These are phyloP conservation scores for Nomada flava DNA, from an alignment of 2,888 invertebrate genomes.

Conservation along the genomic window DNA sequence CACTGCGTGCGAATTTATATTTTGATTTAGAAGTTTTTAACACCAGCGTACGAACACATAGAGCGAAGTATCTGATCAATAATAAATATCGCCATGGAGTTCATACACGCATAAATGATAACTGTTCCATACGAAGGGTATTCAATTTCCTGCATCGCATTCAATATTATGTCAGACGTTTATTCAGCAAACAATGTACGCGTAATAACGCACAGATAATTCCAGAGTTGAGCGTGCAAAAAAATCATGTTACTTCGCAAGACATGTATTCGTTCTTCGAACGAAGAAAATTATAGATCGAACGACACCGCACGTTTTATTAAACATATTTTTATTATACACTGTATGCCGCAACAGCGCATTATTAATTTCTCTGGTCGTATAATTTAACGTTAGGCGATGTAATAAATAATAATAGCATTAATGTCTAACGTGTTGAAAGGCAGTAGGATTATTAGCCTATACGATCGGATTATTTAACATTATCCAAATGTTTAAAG, in stretches of 20 bases:
- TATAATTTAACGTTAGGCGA: too few species aligned
- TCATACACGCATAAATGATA: conserved; percentile 65
- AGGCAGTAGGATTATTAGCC: too few species aligned
- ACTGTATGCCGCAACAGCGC: too few species aligned
- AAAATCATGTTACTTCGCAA: not conserved
- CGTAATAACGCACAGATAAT: conserved; percentile 28
- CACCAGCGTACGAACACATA: not conserved
- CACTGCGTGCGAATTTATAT: not conserved
- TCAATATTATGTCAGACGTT: conserved; percentile 63
- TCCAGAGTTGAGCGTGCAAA: conserved; percentile 18
- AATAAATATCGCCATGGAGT: conserved; percentile 57
- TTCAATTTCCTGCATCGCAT: conserved; percentile 66
- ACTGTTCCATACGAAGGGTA: conserved; percentile 58
- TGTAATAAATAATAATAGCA: too few species aligned
- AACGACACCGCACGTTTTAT: too few species aligned
- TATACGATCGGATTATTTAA: not conserved
- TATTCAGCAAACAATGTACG: conserved; percentile 39
- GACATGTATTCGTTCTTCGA: not conserved
- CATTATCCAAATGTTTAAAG: conserved; percentile 14
- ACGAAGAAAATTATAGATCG: too few species aligned
- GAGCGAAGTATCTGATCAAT: conserved; percentile 59
- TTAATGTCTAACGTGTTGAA: too few species aligned
- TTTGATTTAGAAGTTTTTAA: not conserved
- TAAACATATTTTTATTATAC: too few species aligned
- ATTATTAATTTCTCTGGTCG: too few species aligned